Conservation (phyloP, 2,888 invertebrate species). For the Sarcophaga rosellei region DNA sequence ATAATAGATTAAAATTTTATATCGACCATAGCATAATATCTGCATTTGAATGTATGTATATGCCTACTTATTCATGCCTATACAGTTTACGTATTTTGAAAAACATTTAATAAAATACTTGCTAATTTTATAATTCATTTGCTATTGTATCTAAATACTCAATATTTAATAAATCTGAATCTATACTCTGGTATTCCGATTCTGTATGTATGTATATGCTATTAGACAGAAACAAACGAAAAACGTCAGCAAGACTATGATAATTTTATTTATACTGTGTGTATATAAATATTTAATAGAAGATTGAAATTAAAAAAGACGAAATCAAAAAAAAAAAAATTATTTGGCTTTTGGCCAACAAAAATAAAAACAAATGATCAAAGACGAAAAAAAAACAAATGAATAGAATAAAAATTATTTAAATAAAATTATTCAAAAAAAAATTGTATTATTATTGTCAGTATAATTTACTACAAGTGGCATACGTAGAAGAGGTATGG, state of each 20-base stretch:
- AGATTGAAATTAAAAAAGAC: conserved; percentile 18
- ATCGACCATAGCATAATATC: too few species aligned
- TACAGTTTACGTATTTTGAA: background rate
- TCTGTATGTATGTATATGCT: background rate
- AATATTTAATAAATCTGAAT: background rate
- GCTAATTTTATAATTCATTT: conserved; percentile 20
- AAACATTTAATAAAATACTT: conserved; percentile 25
- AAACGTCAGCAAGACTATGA: conserved; percentile 47
- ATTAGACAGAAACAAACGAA: background rate
- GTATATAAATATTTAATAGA: conserved; percentile 42
- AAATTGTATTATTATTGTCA: conserved; percentile 24
- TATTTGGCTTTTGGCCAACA: conserved; percentile 55
- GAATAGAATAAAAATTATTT: conserved; percentile 17
- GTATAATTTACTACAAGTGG: conserved; percentile 43
- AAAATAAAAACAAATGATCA: conserved; percentile 33
- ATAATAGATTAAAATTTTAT: background rate
- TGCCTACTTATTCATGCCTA: too few species aligned
- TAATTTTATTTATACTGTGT: conserved; percentile 8
- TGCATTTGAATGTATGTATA: too few species aligned
- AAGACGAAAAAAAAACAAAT: conserved; percentile 3
- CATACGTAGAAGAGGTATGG: background rate
- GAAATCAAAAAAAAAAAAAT: background rate
- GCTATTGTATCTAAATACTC: background rate
- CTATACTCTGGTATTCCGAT: background rate
- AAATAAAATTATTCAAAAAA: background rate